Evolutionary conservation across 2,797 vertebrate species (phyloP).

Genomic region (Alosa sapidissima): DNA sequence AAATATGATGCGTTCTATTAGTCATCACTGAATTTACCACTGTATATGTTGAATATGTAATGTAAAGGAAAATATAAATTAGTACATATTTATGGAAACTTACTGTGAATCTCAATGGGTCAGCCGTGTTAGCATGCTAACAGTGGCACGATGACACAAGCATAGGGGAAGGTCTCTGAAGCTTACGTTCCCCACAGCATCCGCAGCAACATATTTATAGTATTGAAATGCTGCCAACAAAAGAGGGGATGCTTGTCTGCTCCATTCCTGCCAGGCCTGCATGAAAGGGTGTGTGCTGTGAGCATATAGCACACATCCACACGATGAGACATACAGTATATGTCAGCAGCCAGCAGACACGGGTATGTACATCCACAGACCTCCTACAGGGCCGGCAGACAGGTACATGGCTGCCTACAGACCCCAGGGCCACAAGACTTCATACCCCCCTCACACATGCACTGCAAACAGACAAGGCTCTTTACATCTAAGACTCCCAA

Average conservation of each 20-base stretch:
- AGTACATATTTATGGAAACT: background rate
- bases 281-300: background rate
- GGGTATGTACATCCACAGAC: background rate
- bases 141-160: background rate
- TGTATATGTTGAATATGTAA: background rate
- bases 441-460: slow-evolving; percentile 28
- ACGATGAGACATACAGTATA: background rate
- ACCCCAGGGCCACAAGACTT: slow-evolving; percentile 1
- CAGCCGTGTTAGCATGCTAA: background rate
- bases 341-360: background rate
- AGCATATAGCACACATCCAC: background rate
- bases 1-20: background rate
- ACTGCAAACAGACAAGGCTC: slow-evolving; percentile 18
- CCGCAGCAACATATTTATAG: background rate
- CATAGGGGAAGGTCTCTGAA: background rate
- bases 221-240: background rate
- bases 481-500: background rate
- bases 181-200: background rate
- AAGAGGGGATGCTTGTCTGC: background rate
- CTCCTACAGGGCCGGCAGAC: background rate
- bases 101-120: background rate
- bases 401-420: background rate
- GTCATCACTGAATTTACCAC: background rate
- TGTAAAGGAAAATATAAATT: background rate
- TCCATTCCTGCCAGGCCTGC: background rate